Conservation (phyloP, 2,888 invertebrate genomes). For the Melikaiella ostensackeni region DNA sequence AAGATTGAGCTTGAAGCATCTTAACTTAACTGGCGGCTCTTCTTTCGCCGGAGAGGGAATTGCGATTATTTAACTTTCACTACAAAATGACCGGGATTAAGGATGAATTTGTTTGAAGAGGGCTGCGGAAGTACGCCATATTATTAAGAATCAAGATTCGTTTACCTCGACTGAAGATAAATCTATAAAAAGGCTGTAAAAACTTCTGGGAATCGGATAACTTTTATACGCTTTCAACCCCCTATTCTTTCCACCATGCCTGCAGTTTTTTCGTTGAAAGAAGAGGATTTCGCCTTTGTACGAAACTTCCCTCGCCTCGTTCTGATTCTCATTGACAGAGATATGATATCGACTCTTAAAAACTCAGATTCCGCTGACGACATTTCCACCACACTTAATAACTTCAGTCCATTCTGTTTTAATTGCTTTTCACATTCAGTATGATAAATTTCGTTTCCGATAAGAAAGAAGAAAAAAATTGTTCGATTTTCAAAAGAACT, state of each 20-base stretch:
- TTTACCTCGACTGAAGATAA: constrained; percentile 57
- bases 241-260: constrained; percentile 45
- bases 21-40: not conserved
- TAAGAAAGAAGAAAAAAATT: not conserved
- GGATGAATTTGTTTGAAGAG: constrained; percentile 33
- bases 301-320: constrained; percentile 45
- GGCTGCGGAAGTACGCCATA: constrained; percentile 46
- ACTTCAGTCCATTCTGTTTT: not conserved
- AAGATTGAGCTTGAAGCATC: not conserved
- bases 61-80: constrained; percentile 22
- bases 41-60: not conserved
- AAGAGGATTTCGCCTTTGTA: constrained; percentile 40
- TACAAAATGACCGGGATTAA: constrained; percentile 37
- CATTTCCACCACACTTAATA: not conserved
- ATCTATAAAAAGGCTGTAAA: constrained; percentile 58
- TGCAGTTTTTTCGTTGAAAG: constrained; percentile 22
- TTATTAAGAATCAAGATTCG: constrained; percentile 63
- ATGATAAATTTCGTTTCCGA: not conserved
- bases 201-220: constrained; percentile 54
- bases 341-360: constrained; percentile 41
- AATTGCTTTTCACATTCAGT: too few species aligned
- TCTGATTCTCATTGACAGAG: constrained; percentile 51
- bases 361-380: not conserved
- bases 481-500: constrained; percentile 1
- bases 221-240: too few species aligned